Base-by-base conservation (phyloP, 1,140 invertebrate species). In the Macrotrachela quadricornifera region DNA sequence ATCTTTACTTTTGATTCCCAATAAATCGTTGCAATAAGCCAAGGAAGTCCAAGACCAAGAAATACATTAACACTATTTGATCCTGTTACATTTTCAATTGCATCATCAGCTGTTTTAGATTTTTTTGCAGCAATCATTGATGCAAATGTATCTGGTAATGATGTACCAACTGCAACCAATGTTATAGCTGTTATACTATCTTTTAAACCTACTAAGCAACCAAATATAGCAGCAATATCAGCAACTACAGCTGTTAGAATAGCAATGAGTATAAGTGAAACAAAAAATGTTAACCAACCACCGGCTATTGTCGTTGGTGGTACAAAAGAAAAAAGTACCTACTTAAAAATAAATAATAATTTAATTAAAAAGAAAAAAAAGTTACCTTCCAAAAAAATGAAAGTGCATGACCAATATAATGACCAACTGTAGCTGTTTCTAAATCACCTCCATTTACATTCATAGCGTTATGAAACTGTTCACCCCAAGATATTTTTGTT, bases 101-200 rank as follows among this genome's bases (percentile, higher is more conserved):
- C 69, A 59, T 70, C 74, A 61, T 74, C 73, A 12, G 73, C 73
- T 12, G 63, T 66, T 57, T 72, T 72, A 51, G 74, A 73, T 45
- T 64, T 63, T 1, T 62, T 51, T 0, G 73, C 73, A 2, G 73
- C 72, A 39, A 65, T 63, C 61, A 68, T 69, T 53, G 70, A 72
- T 50, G 73, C 73, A 63, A 79, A 78, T 1, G 76, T 72, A 62
- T 79, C 79, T 0, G 79, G 79, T 48, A 81, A 69, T 51, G 77
- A 79, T 21, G 79, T 81, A 15, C 79, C 79, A 54, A 80, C 59
- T 36, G 79, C 79, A 40, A 81, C 79, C 49, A 81, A 74, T 11
- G 79, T 79, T 46, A 79, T 79, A 42, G 78, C 77, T 62, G 78
- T 79, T 16, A 79, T 73, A 11, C 67, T 63, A 56, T 77, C 73